phyloP scores from a whole-genome alignment of 2,888 invertebrate species.

The Tipula unca region DNA sequence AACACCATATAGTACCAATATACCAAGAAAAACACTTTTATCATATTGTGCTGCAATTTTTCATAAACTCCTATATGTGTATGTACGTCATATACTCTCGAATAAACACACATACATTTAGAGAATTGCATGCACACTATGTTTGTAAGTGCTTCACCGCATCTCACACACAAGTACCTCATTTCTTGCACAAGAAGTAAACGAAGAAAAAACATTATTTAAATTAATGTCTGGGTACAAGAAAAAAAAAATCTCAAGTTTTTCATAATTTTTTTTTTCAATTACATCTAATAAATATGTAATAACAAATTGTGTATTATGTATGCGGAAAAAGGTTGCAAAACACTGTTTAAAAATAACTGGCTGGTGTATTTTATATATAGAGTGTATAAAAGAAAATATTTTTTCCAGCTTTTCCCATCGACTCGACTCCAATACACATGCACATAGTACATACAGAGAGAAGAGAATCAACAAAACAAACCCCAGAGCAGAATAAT shows the following conservation, averaged over 20 bases:
- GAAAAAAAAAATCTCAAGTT: background rate
- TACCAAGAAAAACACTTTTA: background rate
- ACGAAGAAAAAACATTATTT: background rate
- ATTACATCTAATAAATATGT: conserved; percentile 8
- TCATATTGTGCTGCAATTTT: conserved; percentile 8
- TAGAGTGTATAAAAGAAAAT: background rate
- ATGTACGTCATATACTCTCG: background rate
- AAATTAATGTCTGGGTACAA: background rate
- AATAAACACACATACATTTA: background rate
- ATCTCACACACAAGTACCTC: background rate
- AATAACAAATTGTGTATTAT: background rate
- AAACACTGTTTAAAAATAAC: background rate
- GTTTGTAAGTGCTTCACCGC: background rate
- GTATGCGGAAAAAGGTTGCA: background rate
- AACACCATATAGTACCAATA: background rate
- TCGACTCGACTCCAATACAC: background rate
- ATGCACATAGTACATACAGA: background rate
- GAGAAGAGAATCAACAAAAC: background rate
- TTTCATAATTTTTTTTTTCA: background rate
- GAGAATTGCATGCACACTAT: background rate
- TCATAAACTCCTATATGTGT: background rate
- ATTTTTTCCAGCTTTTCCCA: background rate
- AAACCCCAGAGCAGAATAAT: background rate
- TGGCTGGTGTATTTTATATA: background rate
- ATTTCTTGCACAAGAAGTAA: background rate